Conservation (phyloP, 2,113 vertebrate genomes). For the Speoplatyrhinus poulsoni region DNA sequence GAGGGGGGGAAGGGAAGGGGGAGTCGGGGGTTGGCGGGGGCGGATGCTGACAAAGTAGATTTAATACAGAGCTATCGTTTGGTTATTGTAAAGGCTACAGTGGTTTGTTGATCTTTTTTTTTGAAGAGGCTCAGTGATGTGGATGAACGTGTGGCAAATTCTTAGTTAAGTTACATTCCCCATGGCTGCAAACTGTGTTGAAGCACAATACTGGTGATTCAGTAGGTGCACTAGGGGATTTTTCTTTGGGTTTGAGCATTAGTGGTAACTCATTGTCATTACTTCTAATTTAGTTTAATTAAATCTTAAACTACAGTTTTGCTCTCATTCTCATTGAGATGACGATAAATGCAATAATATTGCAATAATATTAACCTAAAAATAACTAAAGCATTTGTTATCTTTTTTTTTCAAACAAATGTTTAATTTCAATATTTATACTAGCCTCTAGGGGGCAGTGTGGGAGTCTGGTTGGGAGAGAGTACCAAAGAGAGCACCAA, state of each 20-base stretch:
- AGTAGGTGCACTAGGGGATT: slow-evolving; percentile 14
- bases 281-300: neutral
- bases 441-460: slow-evolving; percentile 64
- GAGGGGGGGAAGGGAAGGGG: neutral
- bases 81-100: slow-evolving; percentile 36
- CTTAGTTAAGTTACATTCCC: slow-evolving; percentile 21
- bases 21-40: slow-evolving; percentile 2
- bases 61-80: slow-evolving; percentile 28
- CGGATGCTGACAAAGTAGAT: slow-evolving; percentile 41
- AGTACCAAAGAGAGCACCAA: slow-evolving; percentile 15
- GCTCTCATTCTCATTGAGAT: neutral
- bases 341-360: neutral
- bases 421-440: neutral
- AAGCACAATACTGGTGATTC: slow-evolving; percentile 15
- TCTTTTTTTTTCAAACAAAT: neutral
- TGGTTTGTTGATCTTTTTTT: neutral
- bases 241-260: neutral
- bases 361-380: neutral
- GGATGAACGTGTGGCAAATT: slow-evolving; percentile 33
- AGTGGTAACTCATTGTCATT: neutral
- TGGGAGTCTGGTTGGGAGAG: slow-evolving; percentile 35
- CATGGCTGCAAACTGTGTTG: slow-evolving; percentile 11
- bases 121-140: slow-evolving; percentile 42
- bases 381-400: neutral
- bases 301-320: neutral